These are phyloP conservation scores for Spilosoma lubricipeda DNA, from an alignment of 2,888 invertebrate genomes.

Conservation along the genomic window DNA sequence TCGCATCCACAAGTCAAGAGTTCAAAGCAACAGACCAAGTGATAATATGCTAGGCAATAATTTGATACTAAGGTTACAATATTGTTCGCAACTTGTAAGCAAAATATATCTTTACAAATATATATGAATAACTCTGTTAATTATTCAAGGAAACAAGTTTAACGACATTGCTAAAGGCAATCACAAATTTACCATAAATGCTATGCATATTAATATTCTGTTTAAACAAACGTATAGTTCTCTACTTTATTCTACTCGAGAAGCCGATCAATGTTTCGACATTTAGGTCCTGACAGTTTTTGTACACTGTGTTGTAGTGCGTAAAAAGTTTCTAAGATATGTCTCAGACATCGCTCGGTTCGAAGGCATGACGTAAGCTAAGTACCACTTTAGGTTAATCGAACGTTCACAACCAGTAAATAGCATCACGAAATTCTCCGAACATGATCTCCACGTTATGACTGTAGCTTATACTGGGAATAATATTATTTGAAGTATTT, in stretches of 20 bases:
- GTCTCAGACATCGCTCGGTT: conserved; percentile 21
- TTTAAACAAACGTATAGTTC: neutral
- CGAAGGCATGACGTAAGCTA: conserved; percentile 39
- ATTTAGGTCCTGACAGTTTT: conserved; percentile 18
- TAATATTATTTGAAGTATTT: neutral
- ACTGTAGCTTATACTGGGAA: neutral
- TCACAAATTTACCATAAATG: conserved; percentile 19
- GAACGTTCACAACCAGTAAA: conserved; percentile 23
- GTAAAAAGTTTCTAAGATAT: conserved; percentile 22
- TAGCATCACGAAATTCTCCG: conserved; percentile 22
- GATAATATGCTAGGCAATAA: neutral
- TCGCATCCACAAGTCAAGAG: conserved; percentile 19
- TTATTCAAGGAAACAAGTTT: neutral
- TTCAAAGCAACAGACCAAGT: conserved; percentile 1
- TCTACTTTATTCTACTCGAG: conserved; percentile 19
- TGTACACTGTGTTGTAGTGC: conserved; percentile 20
- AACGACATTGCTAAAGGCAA: conserved; percentile 19
- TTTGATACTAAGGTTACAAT: neutral
- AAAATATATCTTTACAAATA: neutral
- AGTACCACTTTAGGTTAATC: conserved; percentile 32
- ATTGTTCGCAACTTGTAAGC: neutral
- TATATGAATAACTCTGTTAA: neutral
- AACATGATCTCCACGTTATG: conserved; percentile 5
- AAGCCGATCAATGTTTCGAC: conserved; percentile 25
- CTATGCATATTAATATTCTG: neutral